These are phyloP conservation scores for Clarias batrachus DNA, from an alignment of 2,113 vertebrate genomes.

Conservation along the genomic window DNA sequence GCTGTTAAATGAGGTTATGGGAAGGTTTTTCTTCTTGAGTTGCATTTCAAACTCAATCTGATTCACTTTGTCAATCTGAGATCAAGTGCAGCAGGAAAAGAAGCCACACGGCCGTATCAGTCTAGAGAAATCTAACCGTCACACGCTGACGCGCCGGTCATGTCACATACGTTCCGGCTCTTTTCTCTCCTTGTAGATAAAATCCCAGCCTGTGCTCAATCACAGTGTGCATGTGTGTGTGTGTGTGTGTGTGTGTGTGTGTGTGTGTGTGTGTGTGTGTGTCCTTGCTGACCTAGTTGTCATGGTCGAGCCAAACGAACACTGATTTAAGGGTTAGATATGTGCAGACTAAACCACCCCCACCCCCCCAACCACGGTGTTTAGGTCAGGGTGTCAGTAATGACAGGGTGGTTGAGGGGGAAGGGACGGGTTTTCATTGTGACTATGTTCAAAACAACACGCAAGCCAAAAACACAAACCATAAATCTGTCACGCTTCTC, in stretches of 20 bases:
- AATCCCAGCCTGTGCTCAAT: slow-evolving; percentile 19
- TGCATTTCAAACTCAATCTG: neutral
- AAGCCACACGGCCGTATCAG: neutral
- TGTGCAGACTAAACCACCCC: slow-evolving; percentile 41
- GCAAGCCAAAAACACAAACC: neutral
- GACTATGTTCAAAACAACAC: slow-evolving; percentile 36
- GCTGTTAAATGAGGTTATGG: neutral
- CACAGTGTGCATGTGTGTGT: neutral
- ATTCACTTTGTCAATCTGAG: neutral
- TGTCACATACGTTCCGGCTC: slow-evolving; percentile 12
- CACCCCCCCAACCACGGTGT: slow-evolving; percentile 23
- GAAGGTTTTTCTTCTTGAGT: neutral
- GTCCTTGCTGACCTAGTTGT: slow-evolving; percentile 40
- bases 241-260: neutral
- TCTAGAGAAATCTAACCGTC: slow-evolving; percentile 2
- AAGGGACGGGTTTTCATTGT: slow-evolving; percentile 32
- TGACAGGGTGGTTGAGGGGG: slow-evolving; percentile 35
- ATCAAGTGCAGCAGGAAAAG: neutral
- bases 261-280: neutral
- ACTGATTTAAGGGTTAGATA: slow-evolving; percentile 49
- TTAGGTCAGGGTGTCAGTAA: slow-evolving; percentile 43
- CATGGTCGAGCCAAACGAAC: slow-evolving; percentile 40
- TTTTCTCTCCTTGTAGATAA: slow-evolving; percentile 33
- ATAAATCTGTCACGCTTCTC: slow-evolving; percentile 6
- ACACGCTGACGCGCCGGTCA: neutral